Percentiles rank a stretch among this genome's conserved stretches.
These are phyloP conservation scores for Papilio helenus DNA, from an alignment of 1,140 invertebrate genomes.

Conservation along the genomic window DNA sequence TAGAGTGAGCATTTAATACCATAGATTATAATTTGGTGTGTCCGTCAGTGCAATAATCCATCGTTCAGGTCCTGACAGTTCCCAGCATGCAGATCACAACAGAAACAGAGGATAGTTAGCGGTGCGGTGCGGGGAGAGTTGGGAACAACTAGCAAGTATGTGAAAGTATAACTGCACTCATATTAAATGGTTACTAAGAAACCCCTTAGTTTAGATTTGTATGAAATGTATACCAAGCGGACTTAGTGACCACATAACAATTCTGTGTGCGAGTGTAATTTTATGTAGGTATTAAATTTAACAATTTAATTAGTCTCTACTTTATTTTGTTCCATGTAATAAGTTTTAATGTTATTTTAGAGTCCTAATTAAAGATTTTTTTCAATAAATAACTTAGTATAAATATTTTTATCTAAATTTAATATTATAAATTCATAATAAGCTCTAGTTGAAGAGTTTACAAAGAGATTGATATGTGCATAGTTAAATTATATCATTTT, in stretches of 20 bases:
- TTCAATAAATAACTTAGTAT: conserved; percentile 9
- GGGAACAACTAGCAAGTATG: not conserved
- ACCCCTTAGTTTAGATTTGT: not conserved
- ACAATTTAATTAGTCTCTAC: not conserved
- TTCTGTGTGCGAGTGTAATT: not conserved
- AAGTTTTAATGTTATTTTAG: not conserved
- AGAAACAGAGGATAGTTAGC: conserved; percentile 68
- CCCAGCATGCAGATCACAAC: conserved; percentile 76
- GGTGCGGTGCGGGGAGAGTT: conserved; percentile 53
- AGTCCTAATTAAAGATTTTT: conserved; percentile 6
- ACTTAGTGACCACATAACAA: not conserved
- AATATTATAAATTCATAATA: conserved; percentile 35
- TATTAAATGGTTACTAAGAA: not conserved
- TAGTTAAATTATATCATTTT: conserved; percentile 58
- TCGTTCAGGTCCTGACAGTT: conserved; percentile 77
- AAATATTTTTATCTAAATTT: conserved; percentile 22
- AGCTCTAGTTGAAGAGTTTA: conserved; percentile 35
- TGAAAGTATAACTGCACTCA: not conserved
- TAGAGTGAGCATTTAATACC: conserved; percentile 40
- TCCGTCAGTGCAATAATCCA: conserved; percentile 72
- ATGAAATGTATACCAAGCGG: not conserved
- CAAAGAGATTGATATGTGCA: conserved; percentile 39
- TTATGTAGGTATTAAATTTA: not conserved
- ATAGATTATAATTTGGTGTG: conserved; percentile 43
- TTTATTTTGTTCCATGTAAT: not conserved